Conservation (phyloP, 2,797 vertebrate species). For the Myotis pilosus region DNA sequence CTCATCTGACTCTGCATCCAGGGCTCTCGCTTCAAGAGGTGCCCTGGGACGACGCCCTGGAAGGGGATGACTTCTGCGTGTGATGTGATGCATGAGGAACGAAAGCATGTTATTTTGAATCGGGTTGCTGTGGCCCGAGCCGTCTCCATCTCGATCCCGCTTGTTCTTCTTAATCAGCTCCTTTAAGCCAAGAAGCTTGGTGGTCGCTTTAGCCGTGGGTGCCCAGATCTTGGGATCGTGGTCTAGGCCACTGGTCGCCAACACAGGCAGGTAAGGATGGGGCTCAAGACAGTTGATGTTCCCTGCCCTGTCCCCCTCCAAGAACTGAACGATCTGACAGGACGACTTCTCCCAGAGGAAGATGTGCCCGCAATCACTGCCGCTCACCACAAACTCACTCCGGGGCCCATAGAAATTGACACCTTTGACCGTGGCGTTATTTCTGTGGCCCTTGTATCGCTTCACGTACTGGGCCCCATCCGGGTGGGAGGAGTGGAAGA, state of each 20-base stretch:
- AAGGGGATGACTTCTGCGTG: constrained; percentile 84
- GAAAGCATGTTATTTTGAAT: constrained; percentile 92
- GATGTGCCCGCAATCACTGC: constrained; percentile 95
- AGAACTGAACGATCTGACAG: constrained; percentile 92
- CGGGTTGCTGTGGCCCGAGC: constrained; percentile 87
- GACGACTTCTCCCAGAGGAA: constrained; percentile 96
- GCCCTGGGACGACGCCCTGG: background rate
- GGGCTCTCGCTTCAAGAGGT: constrained; percentile 57
- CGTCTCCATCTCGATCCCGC: constrained; percentile 90
- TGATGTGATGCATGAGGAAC: constrained; percentile 93
- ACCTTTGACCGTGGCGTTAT: constrained; percentile 93
- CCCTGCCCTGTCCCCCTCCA: constrained; percentile 91
- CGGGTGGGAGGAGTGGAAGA: constrained; percentile 91
- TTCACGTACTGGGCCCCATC: constrained; percentile 91
- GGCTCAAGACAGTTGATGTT: constrained; percentile 95
- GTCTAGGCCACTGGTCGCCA: constrained; percentile 94
- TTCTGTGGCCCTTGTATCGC: constrained; percentile 94
- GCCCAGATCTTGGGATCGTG: constrained; percentile 95
- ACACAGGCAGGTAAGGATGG: constrained; percentile 91
- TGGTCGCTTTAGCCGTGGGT: constrained; percentile 88
- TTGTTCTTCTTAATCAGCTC: constrained; percentile 96
- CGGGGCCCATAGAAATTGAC: constrained; percentile 95
- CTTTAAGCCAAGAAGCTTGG: constrained; percentile 88
- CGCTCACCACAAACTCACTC: constrained; percentile 94
- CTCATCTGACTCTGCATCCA: constrained; percentile 85